These are phyloP conservation scores for Drosophila colorata DNA, from an alignment of 2,888 invertebrate species.

Conservation along the genomic window DNA sequence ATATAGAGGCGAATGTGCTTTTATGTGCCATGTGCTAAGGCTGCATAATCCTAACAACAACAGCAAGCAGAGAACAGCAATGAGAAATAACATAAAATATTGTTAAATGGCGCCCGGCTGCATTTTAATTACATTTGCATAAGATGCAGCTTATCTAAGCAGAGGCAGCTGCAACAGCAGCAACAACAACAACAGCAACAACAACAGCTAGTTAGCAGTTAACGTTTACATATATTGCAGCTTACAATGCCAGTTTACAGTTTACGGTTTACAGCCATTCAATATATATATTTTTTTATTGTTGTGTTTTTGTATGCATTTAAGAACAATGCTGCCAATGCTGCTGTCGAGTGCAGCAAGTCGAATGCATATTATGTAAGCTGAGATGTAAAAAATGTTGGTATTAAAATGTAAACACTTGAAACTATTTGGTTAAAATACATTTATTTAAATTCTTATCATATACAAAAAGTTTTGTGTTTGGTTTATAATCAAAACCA, in stretches of 20 bases:
- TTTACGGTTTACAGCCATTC: conserved; percentile 1
- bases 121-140: conserved; percentile 78
- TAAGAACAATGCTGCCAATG: conserved; percentile 2
- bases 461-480: too few species aligned
- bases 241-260: conserved; percentile 8
- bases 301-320: not conserved
- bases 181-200: not conserved
- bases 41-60: conserved; percentile 43
- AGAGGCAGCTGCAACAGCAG: conserved; percentile 12
- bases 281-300: not conserved
- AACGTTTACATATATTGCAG: not conserved
- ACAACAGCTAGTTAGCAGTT: conserved; percentile 9
- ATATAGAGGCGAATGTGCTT: too few species aligned
- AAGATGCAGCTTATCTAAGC: conserved; percentile 73
- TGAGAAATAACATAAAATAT: conserved; percentile 68
- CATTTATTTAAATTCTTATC: too few species aligned
- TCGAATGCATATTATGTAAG: conserved; percentile 2
- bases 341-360: conserved; percentile 5
- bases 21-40: conserved; percentile 21
- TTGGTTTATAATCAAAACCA: too few species aligned
- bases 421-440: too few species aligned
- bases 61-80: not conserved
- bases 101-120: conserved; percentile 69
- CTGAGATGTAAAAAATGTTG: not conserved
- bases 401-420: not conserved